Conservation (phyloP, 2,888 invertebrate genomes). For the Maniola hyperantus region DNA sequence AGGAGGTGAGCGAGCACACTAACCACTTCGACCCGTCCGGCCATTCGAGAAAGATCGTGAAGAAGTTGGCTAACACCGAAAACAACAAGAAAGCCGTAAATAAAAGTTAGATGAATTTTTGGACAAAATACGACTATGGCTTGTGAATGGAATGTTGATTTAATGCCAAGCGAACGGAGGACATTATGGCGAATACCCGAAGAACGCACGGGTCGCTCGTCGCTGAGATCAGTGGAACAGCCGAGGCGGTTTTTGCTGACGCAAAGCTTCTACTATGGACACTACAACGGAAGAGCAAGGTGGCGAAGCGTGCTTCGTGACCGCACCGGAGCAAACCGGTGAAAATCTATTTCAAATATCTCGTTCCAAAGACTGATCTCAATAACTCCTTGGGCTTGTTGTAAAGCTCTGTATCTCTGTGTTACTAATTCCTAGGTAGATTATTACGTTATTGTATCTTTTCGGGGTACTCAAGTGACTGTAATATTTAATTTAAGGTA, state of each 20-base stretch:
- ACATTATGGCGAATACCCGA: conserved; percentile 73
- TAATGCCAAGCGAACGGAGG: conserved; percentile 71
- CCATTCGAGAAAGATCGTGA: conserved; percentile 95
- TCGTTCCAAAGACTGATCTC: conserved; percentile 77
- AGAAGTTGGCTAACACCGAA: conserved; percentile 92
- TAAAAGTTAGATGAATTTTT: conserved; percentile 59
- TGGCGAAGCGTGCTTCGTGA: conserved; percentile 50
- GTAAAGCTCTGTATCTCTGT: conserved; percentile 75
- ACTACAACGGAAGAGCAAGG: conserved; percentile 53
- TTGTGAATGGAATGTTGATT: conserved; percentile 66
- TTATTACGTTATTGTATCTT: conserved; percentile 67
- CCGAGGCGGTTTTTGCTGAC: conserved; percentile 69
- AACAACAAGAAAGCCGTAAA: conserved; percentile 86
- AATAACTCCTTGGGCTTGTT: conserved; percentile 70
- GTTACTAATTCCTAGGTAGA: conserved; percentile 77
- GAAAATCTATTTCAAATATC: conserved; percentile 55
- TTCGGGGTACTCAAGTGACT: conserved; percentile 63
- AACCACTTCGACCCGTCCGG: conserved; percentile 96
- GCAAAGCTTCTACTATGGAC: conserved; percentile 65
- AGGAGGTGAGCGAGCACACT: conserved; percentile 93
- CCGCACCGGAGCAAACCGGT: conserved; percentile 44
- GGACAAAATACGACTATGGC: conserved; percentile 61
- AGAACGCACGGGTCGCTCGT: conserved; percentile 62
- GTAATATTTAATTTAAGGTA: conserved; percentile 74
- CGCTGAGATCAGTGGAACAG: conserved; percentile 76